Percentiles rank a stretch among this genome's conserved stretches.
phyloP scores from a whole-genome alignment of 2,113 vertebrate species.

The Etheostoma cragini region DNA sequence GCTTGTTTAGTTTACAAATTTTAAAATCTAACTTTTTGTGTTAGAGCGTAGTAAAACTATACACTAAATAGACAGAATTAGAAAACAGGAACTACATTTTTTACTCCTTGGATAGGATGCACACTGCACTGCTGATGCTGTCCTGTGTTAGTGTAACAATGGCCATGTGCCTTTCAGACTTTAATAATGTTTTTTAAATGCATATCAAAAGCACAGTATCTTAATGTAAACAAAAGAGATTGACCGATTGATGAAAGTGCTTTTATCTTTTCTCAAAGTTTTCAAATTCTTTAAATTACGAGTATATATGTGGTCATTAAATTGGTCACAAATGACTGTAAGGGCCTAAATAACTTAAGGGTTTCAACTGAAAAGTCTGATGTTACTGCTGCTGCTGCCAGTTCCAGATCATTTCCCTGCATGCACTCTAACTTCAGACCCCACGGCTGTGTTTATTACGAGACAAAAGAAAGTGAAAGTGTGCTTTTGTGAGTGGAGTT shows the following conservation, averaged over 20 bases:
- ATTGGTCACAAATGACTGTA: neutral
- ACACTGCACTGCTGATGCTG: neutral
- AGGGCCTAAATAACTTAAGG: neutral
- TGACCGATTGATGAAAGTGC: neutral
- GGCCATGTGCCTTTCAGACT: neutral
- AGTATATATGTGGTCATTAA: neutral
- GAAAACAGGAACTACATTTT: neutral
- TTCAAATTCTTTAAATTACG: neutral
- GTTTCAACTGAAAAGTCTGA: neutral
- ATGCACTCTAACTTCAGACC: slow-evolving; percentile 49
- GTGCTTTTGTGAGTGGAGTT: slow-evolving; percentile 29
- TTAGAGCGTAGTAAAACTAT: neutral
- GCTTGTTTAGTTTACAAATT: neutral
- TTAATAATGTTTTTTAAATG: neutral
- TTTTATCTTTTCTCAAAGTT: neutral
- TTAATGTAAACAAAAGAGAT: neutral
- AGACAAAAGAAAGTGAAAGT: slow-evolving; percentile 29
- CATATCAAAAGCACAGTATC: neutral
- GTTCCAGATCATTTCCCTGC: slow-evolving; percentile 10
- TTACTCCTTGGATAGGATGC: neutral
- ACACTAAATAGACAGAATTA: neutral
- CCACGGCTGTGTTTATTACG: neutral
- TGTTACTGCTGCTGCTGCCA: neutral
- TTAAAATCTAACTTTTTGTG: neutral
- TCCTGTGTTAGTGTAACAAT: neutral